Percentiles rank a stretch among this genome's conserved stretches.
Conservation (phyloP, 2,888 invertebrate species). For the Amphipoea lucens region DNA sequence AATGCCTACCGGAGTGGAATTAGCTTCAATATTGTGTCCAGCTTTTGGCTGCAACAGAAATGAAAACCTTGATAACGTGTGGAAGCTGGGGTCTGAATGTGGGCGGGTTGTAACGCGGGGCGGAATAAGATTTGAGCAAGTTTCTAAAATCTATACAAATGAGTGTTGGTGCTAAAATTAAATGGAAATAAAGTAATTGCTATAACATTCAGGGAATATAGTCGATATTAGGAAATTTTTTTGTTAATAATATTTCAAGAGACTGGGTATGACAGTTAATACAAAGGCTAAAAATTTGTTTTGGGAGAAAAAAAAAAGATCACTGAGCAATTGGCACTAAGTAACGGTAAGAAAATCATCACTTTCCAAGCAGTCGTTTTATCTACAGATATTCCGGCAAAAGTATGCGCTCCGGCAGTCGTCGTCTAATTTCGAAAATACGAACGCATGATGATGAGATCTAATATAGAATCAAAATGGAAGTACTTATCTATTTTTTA, state of each 20-base stretch:
- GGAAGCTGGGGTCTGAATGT: conserved; percentile 34
- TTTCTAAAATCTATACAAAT: not conserved
- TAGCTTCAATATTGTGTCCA: conserved; percentile 94
- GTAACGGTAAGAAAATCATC: not conserved
- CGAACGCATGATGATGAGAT: not conserved
- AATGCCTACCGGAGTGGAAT: conserved; percentile 80
- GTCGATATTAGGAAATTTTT: not conserved
- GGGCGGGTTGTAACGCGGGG: conserved; percentile 16
- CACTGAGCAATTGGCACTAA: not conserved
- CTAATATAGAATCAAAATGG: too few relatives aligned
- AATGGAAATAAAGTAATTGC: not conserved
- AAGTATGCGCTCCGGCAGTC: not conserved
- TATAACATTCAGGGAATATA: too few relatives aligned
- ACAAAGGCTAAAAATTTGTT: not conserved
- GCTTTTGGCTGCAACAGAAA: conserved; percentile 93
- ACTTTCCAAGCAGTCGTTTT: not conserved
- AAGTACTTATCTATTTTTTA: not conserved
- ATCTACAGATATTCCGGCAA: not conserved
- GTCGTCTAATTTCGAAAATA: too few relatives aligned
- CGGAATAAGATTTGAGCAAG: not conserved
- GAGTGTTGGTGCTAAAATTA: not conserved
- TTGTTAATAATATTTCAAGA: not conserved
- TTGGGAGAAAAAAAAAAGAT: not conserved
- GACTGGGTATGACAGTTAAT: not conserved
- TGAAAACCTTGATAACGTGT: conserved; percentile 61